These are phyloP conservation scores for Xylocampa areola DNA, from an alignment of 2,888 invertebrate genomes.

Conservation along the genomic window DNA sequence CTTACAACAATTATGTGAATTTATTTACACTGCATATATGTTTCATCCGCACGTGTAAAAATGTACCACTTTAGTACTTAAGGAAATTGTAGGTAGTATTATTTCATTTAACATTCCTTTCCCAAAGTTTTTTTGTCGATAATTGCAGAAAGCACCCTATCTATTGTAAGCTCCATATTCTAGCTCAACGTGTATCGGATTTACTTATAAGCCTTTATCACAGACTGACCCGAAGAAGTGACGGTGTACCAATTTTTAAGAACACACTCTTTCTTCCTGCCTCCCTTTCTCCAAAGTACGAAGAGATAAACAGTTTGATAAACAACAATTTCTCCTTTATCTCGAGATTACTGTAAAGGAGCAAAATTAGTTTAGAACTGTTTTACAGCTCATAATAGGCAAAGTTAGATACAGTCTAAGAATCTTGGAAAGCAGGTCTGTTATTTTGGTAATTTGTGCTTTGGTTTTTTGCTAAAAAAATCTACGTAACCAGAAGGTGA, in stretches of 20 bases:
- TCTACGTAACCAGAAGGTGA: no score
- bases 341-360: slow-evolving; percentile 30
- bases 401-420: slow-evolving; percentile 23
- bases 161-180: slow-evolving; percentile 3
- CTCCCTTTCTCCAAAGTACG: slow-evolving; percentile 13
- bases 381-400: slow-evolving; percentile 29
- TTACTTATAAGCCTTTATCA: slow-evolving; percentile 22
- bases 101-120: no score
- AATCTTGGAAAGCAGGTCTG: slow-evolving; percentile 11
- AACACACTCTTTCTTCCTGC: slow-evolving; percentile 26
- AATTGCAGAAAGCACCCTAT: no score
- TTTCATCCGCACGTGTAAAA: no score
- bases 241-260: slow-evolving; percentile 28
- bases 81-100: no score
- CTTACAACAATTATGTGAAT: no score
- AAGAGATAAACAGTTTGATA: slow-evolving; percentile 33
- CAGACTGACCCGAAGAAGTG: slow-evolving; percentile 26
- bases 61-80: no score
- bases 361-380: slow-evolving; percentile 44
- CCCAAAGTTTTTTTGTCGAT: no score
- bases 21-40: no score
- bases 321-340: slow-evolving; percentile 24
- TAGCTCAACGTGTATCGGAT: slow-evolving; percentile 5
- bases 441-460: no score
- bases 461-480: no score